These are phyloP conservation scores for Phrynocephalus versicolor DNA, from an alignment of 2,113 vertebrate species.

Conservation along the genomic window DNA sequence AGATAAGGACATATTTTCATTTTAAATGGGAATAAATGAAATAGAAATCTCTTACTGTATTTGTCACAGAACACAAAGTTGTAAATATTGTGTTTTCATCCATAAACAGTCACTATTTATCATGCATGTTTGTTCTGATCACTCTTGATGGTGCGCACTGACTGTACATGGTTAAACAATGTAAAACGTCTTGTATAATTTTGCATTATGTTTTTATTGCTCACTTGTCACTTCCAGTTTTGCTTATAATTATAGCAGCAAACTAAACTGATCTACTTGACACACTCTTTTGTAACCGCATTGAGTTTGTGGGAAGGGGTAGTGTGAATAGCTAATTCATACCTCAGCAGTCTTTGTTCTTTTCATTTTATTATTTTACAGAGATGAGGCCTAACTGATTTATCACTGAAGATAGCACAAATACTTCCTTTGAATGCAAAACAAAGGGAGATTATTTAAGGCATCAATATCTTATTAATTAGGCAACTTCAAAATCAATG, in stretches of 20 bases:
- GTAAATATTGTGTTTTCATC: no score
- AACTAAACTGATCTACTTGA: not conserved
- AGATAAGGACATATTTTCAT: no score
- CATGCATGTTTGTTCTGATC: no score
- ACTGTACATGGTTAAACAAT: no score
- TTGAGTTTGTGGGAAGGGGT: not conserved
- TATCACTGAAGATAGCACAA: not conserved
- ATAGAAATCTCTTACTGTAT: no score
- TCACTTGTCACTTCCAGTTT: not conserved
- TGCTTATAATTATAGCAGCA: not conserved
- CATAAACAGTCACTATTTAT: no score
- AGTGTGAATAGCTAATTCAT: not conserved
- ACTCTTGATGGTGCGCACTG: no score
- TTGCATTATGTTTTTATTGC: not conserved
- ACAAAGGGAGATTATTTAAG: slow-evolving; percentile 10
- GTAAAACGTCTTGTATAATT: not conserved
- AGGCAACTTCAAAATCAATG: slow-evolving; percentile 2
- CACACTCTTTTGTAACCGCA: not conserved
- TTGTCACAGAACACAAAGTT: no score
- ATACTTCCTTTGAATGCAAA: slow-evolving; percentile 19
- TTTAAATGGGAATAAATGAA: no score
- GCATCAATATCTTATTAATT: slow-evolving; percentile 20
- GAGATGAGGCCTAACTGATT: slow-evolving; percentile 1
- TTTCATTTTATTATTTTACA: slow-evolving; percentile 9
- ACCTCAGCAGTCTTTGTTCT: not conserved